Percentiles rank a stretch among this genome's conserved stretches.
Evolutionary conservation across 2,797 vertebrate genomes (phyloP).

Genomic region (Manis crassicaudata): DNA sequence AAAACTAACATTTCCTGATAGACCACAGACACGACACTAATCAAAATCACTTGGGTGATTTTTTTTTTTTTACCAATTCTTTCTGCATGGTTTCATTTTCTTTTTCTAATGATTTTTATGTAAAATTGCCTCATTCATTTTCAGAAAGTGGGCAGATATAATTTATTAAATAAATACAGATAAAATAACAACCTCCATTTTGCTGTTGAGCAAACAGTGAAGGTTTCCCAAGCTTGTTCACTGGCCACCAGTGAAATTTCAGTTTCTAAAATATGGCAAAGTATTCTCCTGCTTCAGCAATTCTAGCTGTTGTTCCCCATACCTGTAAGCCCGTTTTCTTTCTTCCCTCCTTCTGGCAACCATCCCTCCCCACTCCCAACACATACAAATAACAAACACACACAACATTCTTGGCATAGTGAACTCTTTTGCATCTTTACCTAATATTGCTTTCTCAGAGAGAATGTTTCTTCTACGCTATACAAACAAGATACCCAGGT

Average conservation of each 20-base stretch:
- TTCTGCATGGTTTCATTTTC: neutral
- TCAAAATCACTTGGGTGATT: neutral
- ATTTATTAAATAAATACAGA: neutral
- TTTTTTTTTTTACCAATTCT: neutral
- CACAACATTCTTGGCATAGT: neutral
- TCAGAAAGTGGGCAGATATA: neutral
- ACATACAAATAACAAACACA: neutral
- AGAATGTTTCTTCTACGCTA: neutral
- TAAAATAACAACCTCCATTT: neutral
- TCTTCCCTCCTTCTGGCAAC: neutral
- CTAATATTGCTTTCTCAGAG: neutral
- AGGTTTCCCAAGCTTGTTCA: neutral
- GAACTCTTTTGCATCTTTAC: neutral
- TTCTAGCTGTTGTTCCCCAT: neutral
- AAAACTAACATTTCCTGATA: neutral
- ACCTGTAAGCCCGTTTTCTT: neutral
- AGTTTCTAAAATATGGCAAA: neutral
- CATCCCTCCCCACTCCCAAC: neutral
- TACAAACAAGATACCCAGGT: neutral
- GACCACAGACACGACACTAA: neutral
- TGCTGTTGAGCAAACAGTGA: neutral
- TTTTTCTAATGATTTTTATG: neutral
- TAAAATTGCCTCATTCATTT: neutral
- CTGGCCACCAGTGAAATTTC: neutral
- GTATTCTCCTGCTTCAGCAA: neutral